phyloP scores from a whole-genome alignment of 37 sponge, comb jelly and placozoan genomes.

The Bolinopsis microptera region DNA sequence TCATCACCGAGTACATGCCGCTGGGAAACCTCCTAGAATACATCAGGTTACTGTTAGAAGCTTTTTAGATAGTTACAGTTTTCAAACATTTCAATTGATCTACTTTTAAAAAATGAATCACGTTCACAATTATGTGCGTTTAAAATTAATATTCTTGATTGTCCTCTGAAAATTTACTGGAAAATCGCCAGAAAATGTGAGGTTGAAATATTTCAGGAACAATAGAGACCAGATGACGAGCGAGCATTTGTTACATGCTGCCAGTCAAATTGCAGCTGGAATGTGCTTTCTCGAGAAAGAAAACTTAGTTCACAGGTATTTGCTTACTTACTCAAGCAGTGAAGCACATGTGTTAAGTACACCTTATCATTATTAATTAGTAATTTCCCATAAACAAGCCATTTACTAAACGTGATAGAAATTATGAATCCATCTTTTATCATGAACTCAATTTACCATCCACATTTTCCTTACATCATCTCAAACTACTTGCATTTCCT shows the following conservation, averaged over 20 bases:
- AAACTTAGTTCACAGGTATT: constrained; percentile 91
- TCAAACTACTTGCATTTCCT: no score
- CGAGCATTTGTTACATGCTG: constrained; percentile 40
- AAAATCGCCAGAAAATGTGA: no score
- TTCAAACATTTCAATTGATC: constrained; percentile 69
- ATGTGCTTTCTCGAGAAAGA: constrained; percentile 94
- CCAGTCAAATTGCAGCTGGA: constrained; percentile 89
- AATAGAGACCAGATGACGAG: constrained; percentile 24
- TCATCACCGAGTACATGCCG: constrained; percentile 96
- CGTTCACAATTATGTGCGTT: no score
- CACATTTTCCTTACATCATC: no score
- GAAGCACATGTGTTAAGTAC: background rate
- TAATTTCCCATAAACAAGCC: background rate
- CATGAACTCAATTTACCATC: background rate
- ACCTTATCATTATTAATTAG: background rate
- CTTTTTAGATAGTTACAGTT: constrained; percentile 74
- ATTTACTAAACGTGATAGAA: no score
- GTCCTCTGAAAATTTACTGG: no score
- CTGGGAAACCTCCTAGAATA: constrained; percentile 94
- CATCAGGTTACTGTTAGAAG: constrained; percentile 77
- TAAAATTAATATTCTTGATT: no score
- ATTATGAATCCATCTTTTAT: no score
- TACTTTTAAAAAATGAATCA: no score
- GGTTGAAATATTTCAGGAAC: constrained; percentile 45
- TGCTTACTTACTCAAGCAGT: background rate